Evolutionary conservation across 2,113 vertebrate species (phyloP), one percentile per base, ranked within the genome.

Genomic region (Spilogale gracilis): DNA sequence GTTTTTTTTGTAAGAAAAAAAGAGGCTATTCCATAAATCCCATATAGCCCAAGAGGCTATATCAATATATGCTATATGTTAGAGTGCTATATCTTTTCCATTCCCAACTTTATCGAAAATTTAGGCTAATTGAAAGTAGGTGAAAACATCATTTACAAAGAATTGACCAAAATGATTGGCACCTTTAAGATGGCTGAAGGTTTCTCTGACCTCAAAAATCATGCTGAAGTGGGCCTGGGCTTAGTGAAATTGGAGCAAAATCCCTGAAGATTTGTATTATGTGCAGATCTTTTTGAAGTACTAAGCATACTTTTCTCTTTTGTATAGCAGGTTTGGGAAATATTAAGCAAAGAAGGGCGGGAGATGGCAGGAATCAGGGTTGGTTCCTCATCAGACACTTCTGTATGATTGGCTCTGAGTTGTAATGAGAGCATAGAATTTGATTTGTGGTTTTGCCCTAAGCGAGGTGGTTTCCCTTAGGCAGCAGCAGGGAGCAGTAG

Each of bases 221-320:
- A 93, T 93, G 32, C 3, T 82, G 52, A 61, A 43, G 7, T 84
- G 11, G 13, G n/a, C 76, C 5, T 87, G 17, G 18, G 18, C 38
- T 81, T 54, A 88, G 58, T n/a, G 18, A 65, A 17, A 89, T 38
- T 63, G 82, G 54, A 97, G 38, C 13, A 83, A 76, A 97, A 94
- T 73, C 25, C 65, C 27, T 93, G 20, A 96, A 97, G 21, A 92
- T 76, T 13, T 96, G 2, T 76, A 69, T 69, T 96, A 89, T 18
- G 0, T 32, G 56, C 1, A 74, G 3, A 48, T 88, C 8, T 87
- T 43, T 90, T 79, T 91, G 27, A 95, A 85, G 30, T 52, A 52
- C 11, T 83, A 54, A 74, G 21, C 43, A 84, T 78, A 65, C 1
- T 91, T 95, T 96, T 91, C 13, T 89, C 23, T 6, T 74, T 65